These are phyloP conservation scores for Catostomus latipinnis DNA, from an alignment of 2,797 vertebrate species.

Conservation along the genomic window DNA sequence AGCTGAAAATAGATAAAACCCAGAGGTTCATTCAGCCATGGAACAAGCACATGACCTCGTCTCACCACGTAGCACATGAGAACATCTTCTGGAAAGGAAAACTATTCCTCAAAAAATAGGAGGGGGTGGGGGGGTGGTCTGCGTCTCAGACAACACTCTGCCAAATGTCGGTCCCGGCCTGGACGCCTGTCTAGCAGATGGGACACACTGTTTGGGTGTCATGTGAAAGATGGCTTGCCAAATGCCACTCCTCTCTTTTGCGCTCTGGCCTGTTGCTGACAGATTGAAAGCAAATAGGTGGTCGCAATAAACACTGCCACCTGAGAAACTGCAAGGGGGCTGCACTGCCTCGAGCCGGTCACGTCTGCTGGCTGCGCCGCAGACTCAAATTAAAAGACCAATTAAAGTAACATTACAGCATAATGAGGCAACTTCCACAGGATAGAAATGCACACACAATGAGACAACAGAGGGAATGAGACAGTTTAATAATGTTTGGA, in stretches of 20 bases:
- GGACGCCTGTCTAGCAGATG: slow-evolving; percentile 66
- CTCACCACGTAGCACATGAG: slow-evolving; percentile 24
- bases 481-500: neutral
- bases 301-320: slow-evolving; percentile 78
- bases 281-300: slow-evolving; percentile 82
- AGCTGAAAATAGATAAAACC: slow-evolving; percentile 50
- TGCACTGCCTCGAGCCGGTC: slow-evolving; percentile 50
- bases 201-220: slow-evolving; percentile 64
- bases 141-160: slow-evolving; percentile 48
- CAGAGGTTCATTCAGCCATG: slow-evolving; percentile 31
- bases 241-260: slow-evolving; percentile 58
- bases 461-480: slow-evolving; percentile 12
- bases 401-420: slow-evolving; percentile 59
- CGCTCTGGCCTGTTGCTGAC: slow-evolving; percentile 69
- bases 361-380: slow-evolving; percentile 50
- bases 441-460: slow-evolving; percentile 15
- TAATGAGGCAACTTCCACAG: slow-evolving; percentile 46
- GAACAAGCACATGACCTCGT: slow-evolving; percentile 54
- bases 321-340: slow-evolving; percentile 67
- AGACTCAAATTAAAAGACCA: slow-evolving; percentile 57
- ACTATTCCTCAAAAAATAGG: slow-evolving; percentile 29
- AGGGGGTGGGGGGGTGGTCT: neutral
- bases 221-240: slow-evolving; percentile 68
- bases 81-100: neutral
- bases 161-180: slow-evolving; percentile 60